These are phyloP conservation scores for Hippocampus comes DNA, from an alignment of 2,113 vertebrate species.

Conservation along the genomic window DNA sequence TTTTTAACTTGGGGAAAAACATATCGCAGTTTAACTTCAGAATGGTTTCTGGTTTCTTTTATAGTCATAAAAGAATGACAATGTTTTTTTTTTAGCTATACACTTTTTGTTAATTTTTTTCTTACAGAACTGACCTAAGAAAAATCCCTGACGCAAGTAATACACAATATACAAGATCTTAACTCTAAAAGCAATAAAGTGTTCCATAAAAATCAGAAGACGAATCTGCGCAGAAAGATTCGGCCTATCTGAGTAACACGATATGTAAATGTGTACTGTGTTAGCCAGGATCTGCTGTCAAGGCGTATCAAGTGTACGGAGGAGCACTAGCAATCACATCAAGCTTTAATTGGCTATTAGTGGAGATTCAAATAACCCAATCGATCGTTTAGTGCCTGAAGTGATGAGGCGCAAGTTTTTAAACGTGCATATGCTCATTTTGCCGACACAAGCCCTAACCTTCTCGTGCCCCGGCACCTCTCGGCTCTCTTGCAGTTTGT, in stretches of 20 bases:
- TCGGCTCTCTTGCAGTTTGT: constrained; percentile 80
- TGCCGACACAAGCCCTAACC: constrained; percentile 19
- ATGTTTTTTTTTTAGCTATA: too few relatives aligned
- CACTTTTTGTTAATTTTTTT: not conserved
- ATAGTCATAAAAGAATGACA: not conserved
- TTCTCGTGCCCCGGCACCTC: constrained; percentile 6
- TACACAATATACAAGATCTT: not conserved
- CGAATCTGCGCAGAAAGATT: not conserved
- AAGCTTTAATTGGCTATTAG: constrained; percentile 21
- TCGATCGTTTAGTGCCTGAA: constrained; percentile 19
- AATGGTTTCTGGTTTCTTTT: not conserved
- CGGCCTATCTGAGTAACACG: not conserved
- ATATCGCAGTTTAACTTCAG: too few relatives aligned
- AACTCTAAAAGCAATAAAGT: not conserved
- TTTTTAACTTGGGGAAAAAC: too few relatives aligned
- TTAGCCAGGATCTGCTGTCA: not conserved
- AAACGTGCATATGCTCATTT: constrained; percentile 5
- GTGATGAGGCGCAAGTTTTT: constrained; percentile 15
- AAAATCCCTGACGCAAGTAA: not conserved
- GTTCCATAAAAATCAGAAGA: not conserved
- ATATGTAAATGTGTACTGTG: not conserved
- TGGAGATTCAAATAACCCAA: constrained; percentile 10
- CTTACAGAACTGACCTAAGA: not conserved
- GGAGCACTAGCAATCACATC: constrained; percentile 8
- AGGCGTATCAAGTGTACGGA: constrained; percentile 3